Conservation (phyloP, 1,140 invertebrate genomes). For the Lordiphosa clarofinis region DNA sequence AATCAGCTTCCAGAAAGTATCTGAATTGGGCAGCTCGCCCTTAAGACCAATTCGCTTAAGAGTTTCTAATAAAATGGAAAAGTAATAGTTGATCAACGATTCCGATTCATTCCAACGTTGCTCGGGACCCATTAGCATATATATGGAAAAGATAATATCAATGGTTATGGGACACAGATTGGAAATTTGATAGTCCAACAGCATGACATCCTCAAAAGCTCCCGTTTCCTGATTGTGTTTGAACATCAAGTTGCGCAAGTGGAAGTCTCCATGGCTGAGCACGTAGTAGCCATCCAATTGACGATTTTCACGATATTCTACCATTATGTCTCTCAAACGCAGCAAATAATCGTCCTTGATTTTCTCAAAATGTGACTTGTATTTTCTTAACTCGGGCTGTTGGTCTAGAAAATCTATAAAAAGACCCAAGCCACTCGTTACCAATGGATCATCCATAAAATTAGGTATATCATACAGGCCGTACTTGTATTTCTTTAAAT, state of each 20-base stretch:
- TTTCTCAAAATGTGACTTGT: constrained; percentile 7
- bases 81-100: constrained; percentile 37
- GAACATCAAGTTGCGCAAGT: constrained; percentile 51
- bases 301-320: constrained; percentile 20
- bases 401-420: constrained; percentile 23
- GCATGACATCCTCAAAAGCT: constrained; percentile 35
- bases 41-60: constrained; percentile 32
- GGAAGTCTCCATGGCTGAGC: constrained; percentile 46
- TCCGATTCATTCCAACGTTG: constrained; percentile 19
- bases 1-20: constrained; percentile 23
- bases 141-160: constrained; percentile 46
- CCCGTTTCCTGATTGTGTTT: constrained; percentile 24
- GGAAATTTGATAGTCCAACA: constrained; percentile 52
- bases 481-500: constrained; percentile 24
- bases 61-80: constrained; percentile 9
- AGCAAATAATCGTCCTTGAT: constrained; percentile 1
- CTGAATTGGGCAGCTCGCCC: constrained; percentile 27
- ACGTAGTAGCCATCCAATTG: constrained; percentile 21
- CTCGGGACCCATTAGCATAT: constrained; percentile 36
- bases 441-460: constrained; percentile 6
- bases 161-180: constrained; percentile 36
- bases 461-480: constrained; percentile 18
- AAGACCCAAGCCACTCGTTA: constrained; percentile 33
- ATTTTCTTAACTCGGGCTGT: constrained; percentile 9
- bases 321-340: neutral